Evolutionary conservation across 2,888 invertebrate genomes (phyloP), one percentile per base, ranked within the genome.

Genomic region (Troides helena): DNA sequence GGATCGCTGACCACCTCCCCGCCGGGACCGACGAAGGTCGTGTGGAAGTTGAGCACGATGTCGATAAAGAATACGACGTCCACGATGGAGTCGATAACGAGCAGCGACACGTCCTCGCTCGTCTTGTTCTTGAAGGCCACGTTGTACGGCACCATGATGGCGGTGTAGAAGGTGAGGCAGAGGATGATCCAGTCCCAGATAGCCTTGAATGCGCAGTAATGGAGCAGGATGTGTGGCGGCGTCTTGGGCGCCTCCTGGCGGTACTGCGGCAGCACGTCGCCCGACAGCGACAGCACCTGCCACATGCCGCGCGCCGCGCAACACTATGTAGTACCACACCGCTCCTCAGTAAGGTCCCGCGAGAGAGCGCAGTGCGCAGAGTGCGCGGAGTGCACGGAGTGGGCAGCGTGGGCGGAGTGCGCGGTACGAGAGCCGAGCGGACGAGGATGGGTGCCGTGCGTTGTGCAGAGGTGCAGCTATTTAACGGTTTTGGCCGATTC

Each of bases 171-270:
- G 82, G 99, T 99, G 88, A 99, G 95, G 94, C 98, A 98, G 81
- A 99, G 95, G 90, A 99, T 99, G 92, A 99, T 98, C 99, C 99
- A 99, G 94, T 99, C 99, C 99, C 99, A 99, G 89, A 98, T 98
- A 83, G 98, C 97, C 95, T 99, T 98, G 95, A 99, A 99, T 85
- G 99, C 98, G 95, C 99, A 99, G 94, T 99, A 99, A 94, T 99
- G 99, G 82, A 99, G 95, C 81, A 99, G 95, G 90, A 99, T 99
- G 94, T 99, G 99, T 75, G 99, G 99, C 78, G 99, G 99, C 73
- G 99, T 99, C 94, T 99, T 99, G 78, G 99, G 99, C 75, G 99
- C 99, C 94, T 99, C 99, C 93, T 99, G 99, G 74, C 98, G 96
- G 93, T 99, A 99, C 94, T 98, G 98, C 79, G 99, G 99, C 95